These are phyloP conservation scores for Cyclargus thomasi DNA, from an alignment of 1,140 invertebrate species.

Conservation along the genomic window DNA sequence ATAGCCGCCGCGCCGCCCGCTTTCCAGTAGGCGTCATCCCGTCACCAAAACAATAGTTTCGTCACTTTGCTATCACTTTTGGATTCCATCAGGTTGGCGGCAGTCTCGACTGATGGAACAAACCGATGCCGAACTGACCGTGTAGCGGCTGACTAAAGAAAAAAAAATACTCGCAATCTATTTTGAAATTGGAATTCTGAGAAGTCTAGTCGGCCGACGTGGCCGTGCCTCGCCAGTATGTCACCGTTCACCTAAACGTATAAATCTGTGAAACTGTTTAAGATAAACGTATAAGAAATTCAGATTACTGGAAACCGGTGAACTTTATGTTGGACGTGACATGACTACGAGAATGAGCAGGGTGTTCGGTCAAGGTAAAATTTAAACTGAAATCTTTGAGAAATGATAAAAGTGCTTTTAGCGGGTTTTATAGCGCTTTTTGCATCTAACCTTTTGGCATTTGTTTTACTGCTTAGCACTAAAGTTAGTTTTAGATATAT, in stretches of 20 bases:
- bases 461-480: too few relatives aligned
- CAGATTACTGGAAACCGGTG: slow-evolving; percentile 19
- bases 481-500: too few relatives aligned
- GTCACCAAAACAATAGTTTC: too few relatives aligned
- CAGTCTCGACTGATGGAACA: too few relatives aligned
- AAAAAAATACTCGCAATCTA: not conserved
- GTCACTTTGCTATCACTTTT: too few relatives aligned
- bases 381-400: not conserved
- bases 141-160: too few relatives aligned
- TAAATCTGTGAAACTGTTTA: not conserved
- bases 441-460: too few relatives aligned
- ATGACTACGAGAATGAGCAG: slow-evolving; percentile 8
- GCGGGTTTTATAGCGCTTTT: not conserved
- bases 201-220: slow-evolving; percentile 7
- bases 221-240: slow-evolving; percentile 3
- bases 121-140: too few relatives aligned
- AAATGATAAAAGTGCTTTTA: not conserved
- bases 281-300: not conserved
- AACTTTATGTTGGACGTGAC: slow-evolving; percentile 11
- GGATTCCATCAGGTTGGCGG: too few relatives aligned
- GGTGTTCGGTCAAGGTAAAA: slow-evolving; percentile 11
- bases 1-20: too few relatives aligned
- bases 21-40: too few relatives aligned
- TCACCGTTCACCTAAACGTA: slow-evolving; percentile 8
- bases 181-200: slow-evolving; percentile 6